These are phyloP conservation scores for Dicyrtomina minuta DNA, from an alignment of 2,888 invertebrate genomes.

Conservation along the genomic window DNA sequence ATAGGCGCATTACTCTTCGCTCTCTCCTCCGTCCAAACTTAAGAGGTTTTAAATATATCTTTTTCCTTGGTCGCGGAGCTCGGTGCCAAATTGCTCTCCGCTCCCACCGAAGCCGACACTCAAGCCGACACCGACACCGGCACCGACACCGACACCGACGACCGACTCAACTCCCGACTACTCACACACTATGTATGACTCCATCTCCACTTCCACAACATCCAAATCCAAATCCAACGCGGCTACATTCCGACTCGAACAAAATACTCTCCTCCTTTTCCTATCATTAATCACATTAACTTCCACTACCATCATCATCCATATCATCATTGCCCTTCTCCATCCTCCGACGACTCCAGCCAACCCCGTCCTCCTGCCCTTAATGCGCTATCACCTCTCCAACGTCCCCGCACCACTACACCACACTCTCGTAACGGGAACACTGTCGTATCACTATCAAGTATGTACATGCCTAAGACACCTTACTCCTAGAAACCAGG, in stretches of 20 bases:
- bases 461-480: too few species aligned
- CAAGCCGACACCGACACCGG: too few species aligned
- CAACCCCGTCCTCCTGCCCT: conserved; percentile 6
- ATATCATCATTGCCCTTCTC: conserved; percentile 26
- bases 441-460: too few species aligned
- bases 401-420: background rate
- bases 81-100: conserved; percentile 33
- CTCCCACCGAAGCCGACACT: too few species aligned
- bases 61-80: conserved; percentile 7
- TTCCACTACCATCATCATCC: conserved; percentile 28
- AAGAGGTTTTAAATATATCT: conserved; percentile 38
- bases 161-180: too few species aligned
- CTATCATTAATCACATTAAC: conserved; percentile 42
- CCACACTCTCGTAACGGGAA: too few species aligned
- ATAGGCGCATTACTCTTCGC: background rate
- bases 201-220: conserved; percentile 4
- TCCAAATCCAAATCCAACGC: too few species aligned
- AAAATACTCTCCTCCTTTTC: conserved; percentile 31
- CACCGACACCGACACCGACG: too few species aligned
- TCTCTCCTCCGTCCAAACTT: conserved; percentile 7
- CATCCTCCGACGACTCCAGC: background rate
- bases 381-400: conserved; percentile 32
- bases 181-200: too few species aligned
- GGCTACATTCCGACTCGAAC: conserved; percentile 14
- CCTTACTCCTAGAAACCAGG: too few species aligned